Conservation (phyloP, 2,797 vertebrate genomes). For the Periparus ater region DNA sequence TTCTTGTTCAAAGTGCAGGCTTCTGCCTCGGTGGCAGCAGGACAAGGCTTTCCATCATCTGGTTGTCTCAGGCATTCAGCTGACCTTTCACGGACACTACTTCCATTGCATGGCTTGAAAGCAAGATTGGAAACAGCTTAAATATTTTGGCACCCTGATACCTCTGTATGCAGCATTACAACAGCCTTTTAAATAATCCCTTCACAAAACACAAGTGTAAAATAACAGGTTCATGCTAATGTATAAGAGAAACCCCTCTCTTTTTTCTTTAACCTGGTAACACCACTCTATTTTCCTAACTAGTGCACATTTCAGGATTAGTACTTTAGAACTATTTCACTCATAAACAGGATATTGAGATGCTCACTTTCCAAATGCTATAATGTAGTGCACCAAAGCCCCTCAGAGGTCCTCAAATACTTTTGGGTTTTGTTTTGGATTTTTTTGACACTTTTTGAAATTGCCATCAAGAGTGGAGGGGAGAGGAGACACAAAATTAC, state of each 20-base stretch:
- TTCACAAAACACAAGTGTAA: background rate
- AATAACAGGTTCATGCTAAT: background rate
- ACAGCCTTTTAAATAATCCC: background rate
- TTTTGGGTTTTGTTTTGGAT: background rate
- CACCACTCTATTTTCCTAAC: background rate
- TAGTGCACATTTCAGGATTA: background rate
- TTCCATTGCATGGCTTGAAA: constrained; percentile 88
- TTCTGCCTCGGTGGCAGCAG: constrained; percentile 82
- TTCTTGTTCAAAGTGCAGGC: constrained; percentile 91
- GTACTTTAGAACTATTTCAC: background rate
- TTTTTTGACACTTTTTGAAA: background rate
- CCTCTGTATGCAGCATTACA: background rate
- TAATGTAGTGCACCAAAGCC: background rate
- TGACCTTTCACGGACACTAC: constrained; percentile 80
- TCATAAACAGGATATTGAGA: background rate
- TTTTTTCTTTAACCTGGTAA: background rate
- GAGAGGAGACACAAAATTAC: background rate
- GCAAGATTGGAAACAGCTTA: constrained; percentile 8
- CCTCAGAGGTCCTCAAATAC: background rate
- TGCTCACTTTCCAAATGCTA: background rate
- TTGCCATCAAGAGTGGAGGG: background rate
- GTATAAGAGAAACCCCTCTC: background rate
- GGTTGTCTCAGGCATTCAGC: constrained; percentile 85
- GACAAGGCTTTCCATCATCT: constrained; percentile 85
- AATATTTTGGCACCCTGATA: background rate